Conservation (phyloP, 1,140 invertebrate species). For the Stegodyphus dumicola region DNA sequence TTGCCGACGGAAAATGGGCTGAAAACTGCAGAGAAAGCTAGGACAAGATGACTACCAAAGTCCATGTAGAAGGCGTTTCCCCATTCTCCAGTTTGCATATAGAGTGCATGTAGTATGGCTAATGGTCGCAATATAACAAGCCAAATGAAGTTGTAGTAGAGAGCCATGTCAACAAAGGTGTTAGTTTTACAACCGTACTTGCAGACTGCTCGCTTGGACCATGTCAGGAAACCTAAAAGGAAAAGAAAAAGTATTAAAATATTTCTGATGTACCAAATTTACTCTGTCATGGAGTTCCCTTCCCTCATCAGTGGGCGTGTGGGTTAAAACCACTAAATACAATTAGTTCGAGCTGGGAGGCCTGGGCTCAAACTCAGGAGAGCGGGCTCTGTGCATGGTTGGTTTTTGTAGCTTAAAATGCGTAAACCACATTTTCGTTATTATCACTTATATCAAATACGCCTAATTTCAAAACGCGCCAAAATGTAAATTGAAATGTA, state of each 20-base stretch:
- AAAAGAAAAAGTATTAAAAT: not conserved
- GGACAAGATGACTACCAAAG: conserved; percentile 62
- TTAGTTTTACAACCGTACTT: conserved; percentile 50
- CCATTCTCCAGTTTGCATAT: conserved; percentile 42
- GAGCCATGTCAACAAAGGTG: conserved; percentile 60
- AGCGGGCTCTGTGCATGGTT: no score
- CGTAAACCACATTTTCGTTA: no score
- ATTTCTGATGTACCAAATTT: no score
- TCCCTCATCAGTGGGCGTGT: no score
- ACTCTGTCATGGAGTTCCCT: no score
- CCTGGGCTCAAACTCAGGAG: no score
- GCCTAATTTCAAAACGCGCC: no score
- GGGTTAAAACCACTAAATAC: no score
- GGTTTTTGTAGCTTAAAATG: no score
- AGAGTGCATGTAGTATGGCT: conserved; percentile 61
- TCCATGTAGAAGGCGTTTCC: conserved; percentile 59
- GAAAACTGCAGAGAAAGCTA: conserved; percentile 61
- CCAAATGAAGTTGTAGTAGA: conserved; percentile 64
- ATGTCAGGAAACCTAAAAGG: conserved; percentile 32
- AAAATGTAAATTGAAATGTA: no score
- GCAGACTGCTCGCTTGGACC: conserved; percentile 42
- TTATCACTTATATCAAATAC: no score
- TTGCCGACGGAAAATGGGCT: conserved; percentile 60
- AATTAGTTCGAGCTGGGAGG: no score
- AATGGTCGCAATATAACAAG: conserved; percentile 61